A percentile compares a stretch with the other conserved stretches of the same genome.
Conservation (phyloP, 2,888 invertebrate genomes). For the Dryobota labecula region DNA sequence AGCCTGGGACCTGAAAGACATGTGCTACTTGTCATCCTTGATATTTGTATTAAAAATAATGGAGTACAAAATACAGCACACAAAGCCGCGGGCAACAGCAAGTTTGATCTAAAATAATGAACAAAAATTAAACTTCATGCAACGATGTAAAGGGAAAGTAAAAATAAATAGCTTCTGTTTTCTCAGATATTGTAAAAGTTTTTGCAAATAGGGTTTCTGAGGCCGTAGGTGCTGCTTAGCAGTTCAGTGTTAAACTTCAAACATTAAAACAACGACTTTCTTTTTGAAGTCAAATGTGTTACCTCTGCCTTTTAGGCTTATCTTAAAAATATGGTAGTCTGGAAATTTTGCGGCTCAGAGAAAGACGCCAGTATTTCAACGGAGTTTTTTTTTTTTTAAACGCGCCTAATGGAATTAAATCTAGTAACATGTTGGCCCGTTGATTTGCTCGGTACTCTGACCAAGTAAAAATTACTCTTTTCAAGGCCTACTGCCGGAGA, state of each 20-base stretch:
- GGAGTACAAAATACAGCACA: not conserved
- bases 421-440: too few relatives aligned
- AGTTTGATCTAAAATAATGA: constrained; percentile 24
- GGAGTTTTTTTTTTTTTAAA: too few relatives aligned
- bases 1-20: not conserved
- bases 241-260: constrained; percentile 54
- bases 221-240: constrained; percentile 39
- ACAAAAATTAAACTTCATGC: constrained; percentile 34
- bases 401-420: too few relatives aligned
- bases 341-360: not conserved
- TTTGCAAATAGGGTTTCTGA: constrained; percentile 40
- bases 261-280: constrained; percentile 49
- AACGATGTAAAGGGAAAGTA: constrained; percentile 35
- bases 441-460: too few relatives aligned
- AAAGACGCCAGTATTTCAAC: not conserved
- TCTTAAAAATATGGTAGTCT: constrained; percentile 8
- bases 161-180: constrained; percentile 53
- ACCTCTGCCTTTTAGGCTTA: constrained; percentile 3
- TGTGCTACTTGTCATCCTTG: not conserved
- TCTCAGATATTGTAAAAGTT: constrained; percentile 59
- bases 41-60: not conserved
- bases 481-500: too few relatives aligned
- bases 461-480: too few relatives aligned
- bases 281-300: constrained; percentile 35
- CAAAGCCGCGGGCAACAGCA: not conserved